These are phyloP conservation scores for Saxidomus purpurata DNA, from an alignment of 1,140 invertebrate genomes.

Conservation along the genomic window DNA sequence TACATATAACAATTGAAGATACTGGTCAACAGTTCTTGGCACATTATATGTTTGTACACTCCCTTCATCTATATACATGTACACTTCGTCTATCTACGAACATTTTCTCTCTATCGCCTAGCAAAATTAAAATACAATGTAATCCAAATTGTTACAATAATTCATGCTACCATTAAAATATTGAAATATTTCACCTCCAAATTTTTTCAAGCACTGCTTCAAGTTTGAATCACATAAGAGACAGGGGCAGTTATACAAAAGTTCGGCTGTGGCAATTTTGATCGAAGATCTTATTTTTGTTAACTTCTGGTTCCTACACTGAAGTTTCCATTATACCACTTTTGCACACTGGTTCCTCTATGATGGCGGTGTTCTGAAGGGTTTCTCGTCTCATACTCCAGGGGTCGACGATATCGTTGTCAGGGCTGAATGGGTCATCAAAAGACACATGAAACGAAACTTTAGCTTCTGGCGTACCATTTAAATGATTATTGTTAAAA, in stretches of 20 bases:
- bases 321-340: conserved; percentile 59
- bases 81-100: too few relatives aligned
- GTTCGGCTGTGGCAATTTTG: too few relatives aligned
- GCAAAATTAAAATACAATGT: too few relatives aligned
- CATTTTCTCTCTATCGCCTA: too few relatives aligned
- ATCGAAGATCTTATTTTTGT: too few relatives aligned
- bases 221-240: too few relatives aligned
- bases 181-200: too few relatives aligned
- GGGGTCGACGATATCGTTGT: conserved; percentile 16
- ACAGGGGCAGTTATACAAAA: too few relatives aligned
- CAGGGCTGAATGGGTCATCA: conserved; percentile 20
- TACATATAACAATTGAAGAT: neutral
- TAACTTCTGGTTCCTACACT: conserved; percentile 40
- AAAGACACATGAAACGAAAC: conserved; percentile 56
- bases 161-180: too few relatives aligned
- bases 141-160: too few relatives aligned
- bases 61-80: too few relatives aligned
- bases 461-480: conserved; percentile 33
- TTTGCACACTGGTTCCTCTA: conserved; percentile 24
- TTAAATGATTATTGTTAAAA: conserved; percentile 52
- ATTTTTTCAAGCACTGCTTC: too few relatives aligned
- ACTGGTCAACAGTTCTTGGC: neutral
- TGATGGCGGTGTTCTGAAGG: conserved; percentile 43
- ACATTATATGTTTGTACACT: neutral
- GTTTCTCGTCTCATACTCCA: conserved; percentile 60